Conservation (phyloP, 2,888 invertebrate genomes). For the Hartigia nigra region DNA sequence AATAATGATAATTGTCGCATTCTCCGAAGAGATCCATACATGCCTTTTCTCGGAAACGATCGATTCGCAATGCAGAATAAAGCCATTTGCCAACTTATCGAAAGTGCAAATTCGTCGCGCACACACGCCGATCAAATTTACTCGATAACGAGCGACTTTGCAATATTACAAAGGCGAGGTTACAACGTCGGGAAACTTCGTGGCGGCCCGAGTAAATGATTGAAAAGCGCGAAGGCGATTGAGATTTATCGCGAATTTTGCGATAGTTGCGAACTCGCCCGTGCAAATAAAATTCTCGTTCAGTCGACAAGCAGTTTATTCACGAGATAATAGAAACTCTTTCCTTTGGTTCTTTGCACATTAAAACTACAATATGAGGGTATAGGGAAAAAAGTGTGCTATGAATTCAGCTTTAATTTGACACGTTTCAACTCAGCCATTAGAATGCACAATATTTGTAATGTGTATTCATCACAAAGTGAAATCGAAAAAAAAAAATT, state of each 20-base stretch:
- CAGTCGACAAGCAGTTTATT: not conserved
- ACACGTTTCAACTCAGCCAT: not conserved
- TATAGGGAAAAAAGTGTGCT: not conserved
- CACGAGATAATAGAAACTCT: not conserved
- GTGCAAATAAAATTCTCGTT: not conserved
- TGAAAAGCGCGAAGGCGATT: not conserved
- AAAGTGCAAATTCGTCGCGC: not conserved
- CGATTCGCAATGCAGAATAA: not conserved
- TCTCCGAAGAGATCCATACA: not conserved
- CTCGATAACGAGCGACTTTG: not conserved
- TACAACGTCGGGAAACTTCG: not conserved
- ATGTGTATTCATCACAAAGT: not conserved
- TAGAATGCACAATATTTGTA: not conserved
- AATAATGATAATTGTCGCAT: not conserved
- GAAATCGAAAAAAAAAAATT: not conserved
- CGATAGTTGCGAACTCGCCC: not conserved
- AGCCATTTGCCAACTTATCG: not conserved
- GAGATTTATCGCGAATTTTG: not conserved
- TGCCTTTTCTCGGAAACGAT: not conserved
- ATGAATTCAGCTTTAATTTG: not conserved
- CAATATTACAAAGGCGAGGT: not conserved
- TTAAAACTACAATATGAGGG: not conserved
- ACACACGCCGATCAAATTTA: not conserved
- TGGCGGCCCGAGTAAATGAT: not conserved
- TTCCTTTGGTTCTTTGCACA: not conserved